These are phyloP conservation scores for Caenorhabditis becei DNA, from an alignment of 2,888 invertebrate genomes.

Conservation along the genomic window DNA sequence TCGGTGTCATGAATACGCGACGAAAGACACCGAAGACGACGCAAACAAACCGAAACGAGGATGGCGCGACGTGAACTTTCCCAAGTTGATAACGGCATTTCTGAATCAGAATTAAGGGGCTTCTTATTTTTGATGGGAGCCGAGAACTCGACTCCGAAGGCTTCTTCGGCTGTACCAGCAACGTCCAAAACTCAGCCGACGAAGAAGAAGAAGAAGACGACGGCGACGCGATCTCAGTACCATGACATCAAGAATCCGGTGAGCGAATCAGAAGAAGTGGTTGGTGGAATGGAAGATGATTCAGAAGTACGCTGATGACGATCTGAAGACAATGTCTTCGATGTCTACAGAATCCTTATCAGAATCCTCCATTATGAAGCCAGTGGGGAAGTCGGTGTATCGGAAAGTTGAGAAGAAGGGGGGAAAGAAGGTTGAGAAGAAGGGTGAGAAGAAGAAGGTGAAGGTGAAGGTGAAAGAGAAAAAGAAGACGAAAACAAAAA, in stretches of 20 bases:
- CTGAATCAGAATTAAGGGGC: neutral
- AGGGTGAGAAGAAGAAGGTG: neutral
- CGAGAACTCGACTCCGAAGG: neutral
- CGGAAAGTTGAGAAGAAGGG: slow-evolving; percentile 7
- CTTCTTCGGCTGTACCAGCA: neutral
- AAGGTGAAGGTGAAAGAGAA: neutral
- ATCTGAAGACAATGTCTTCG: slow-evolving; percentile 3
- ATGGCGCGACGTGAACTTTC: neutral
- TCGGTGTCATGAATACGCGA: neutral
- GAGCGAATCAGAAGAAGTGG: too few relatives aligned
- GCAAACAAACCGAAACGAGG: too few relatives aligned
- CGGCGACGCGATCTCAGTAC: slow-evolving; percentile 19
- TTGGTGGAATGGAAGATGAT: neutral
- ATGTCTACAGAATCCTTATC: slow-evolving; percentile 24
- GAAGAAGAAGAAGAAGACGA: neutral
- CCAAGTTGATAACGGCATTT: neutral
- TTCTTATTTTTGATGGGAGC: slow-evolving; percentile 1
- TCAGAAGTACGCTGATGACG: slow-evolving; percentile 32
- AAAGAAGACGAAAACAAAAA: too few relatives aligned
- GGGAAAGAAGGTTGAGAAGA: too few relatives aligned
- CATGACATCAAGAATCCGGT: slow-evolving; percentile 35
- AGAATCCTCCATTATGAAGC: slow-evolving; percentile 16
- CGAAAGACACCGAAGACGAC: neutral
- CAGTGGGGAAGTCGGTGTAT: neutral
- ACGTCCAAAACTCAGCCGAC: slow-evolving; percentile 9